Base-by-base conservation (phyloP, 2,797 vertebrate genomes). In the Serranus cabrilla region DNA sequence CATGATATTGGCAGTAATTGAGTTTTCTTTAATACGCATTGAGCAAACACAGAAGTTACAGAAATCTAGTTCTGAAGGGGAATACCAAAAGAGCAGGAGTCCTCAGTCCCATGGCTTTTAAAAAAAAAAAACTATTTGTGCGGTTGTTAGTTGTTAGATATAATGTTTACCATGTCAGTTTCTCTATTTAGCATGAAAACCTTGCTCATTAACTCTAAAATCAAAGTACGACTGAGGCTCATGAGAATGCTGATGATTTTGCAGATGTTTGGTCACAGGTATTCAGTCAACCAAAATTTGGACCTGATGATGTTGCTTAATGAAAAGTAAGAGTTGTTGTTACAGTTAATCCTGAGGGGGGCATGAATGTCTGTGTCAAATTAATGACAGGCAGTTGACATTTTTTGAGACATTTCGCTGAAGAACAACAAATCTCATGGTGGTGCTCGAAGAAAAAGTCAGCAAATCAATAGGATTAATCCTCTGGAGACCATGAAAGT, bases 41-140 rank as follows among this genome's bases (percentile, higher is more conserved):
- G 63, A 60, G 62, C 25, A 50, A 59, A 58, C 18, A 56, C 37
- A 63, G 43, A 43, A 47, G 39, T 60, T 5, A 4, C 13, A n/a
- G 47, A 21, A 40, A 47, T 14, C 18, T 37, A 25, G 39, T 43
- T 31, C 2, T 2, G 12, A 8, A 61, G 20, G 43, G 25, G 12
- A 13, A 54, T 23, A 18, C 68, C 12, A 17, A 43, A 14, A 16
- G 17, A 46, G 56, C 2, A 20, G 27, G 34, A 20, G 54, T 49
- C 34, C 25, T 9, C 9, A 9, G 42, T n/a, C 17, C 9, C 51
- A 64, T 16, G 17, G 27, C 27, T 31, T 31, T 31, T n/a, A n/a
- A n/a, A n/a, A 6, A 6, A 3, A 3, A 3, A 3, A 6, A 6
- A 31, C 27, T 31, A 6, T 34, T 51, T 52, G 25, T 43, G 45